These are phyloP conservation scores for Gnathonemus longibarbis DNA, from an alignment of 2,113 vertebrate species.

Conservation along the genomic window DNA sequence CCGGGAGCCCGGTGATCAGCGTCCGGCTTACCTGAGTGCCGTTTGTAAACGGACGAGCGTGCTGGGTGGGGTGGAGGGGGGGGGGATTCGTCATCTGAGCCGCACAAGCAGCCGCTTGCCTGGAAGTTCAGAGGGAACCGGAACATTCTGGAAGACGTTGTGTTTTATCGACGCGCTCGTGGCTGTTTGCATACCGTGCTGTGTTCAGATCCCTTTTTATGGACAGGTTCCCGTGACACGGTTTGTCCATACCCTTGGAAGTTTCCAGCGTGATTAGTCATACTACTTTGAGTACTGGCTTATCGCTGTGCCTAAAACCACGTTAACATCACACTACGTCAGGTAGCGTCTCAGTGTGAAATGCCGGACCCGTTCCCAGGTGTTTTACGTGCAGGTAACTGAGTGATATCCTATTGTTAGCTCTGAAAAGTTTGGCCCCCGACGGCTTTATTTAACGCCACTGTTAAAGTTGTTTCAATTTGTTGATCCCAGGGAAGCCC, in stretches of 20 bases:
- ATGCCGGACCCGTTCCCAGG: not conserved
- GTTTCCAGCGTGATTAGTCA: not conserved
- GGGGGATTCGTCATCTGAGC: constrained; percentile 8
- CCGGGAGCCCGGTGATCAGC: not conserved
- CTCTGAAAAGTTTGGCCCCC: not conserved
- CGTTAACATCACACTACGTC: not conserved
- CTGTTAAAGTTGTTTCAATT: not conserved
- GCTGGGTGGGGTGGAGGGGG: not conserved
- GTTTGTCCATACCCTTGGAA: not conserved
- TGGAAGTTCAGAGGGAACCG: not conserved
- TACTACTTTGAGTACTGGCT: not conserved
- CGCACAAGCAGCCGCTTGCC: constrained; percentile 19
- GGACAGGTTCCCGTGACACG: not conserved
- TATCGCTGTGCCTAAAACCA: not conserved
- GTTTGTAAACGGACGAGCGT: not conserved
- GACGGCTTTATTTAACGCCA: not conserved
- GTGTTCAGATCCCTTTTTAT: not conserved
- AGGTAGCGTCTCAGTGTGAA: not conserved
- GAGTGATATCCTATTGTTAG: not conserved
- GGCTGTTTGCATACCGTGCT: not conserved
- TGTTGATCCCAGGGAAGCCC: not conserved
- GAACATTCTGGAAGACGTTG: not conserved
- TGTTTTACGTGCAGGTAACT: not conserved
- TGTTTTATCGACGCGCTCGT: not conserved
- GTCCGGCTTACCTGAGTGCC: not conserved